A percentile compares a stretch with the other conserved stretches of the same genome.
These are phyloP conservation scores for Macroglossus sobrinus DNA, from an alignment of 2,113 vertebrate species.

Conservation along the genomic window DNA sequence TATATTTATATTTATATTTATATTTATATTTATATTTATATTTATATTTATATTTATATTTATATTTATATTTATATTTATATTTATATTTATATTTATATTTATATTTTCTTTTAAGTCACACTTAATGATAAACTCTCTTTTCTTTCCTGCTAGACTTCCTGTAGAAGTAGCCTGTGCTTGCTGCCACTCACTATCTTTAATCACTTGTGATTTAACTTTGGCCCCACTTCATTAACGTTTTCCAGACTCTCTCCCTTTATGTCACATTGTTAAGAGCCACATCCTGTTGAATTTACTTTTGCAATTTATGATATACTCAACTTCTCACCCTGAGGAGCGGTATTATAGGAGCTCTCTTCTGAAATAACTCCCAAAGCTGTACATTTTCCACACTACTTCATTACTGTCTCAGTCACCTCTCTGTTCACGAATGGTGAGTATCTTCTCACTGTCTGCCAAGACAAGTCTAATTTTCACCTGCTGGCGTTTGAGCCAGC, in stretches of 20 bases:
- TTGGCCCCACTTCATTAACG: neutral
- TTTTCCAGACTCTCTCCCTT: neutral
- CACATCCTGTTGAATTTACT: neutral
- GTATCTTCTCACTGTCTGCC: neutral
- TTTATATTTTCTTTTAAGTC: slow-evolving; percentile 6
- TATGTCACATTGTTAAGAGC: neutral
- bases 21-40: neutral
- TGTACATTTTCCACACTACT: neutral
- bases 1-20: neutral
- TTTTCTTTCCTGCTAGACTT: neutral
- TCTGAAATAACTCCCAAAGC: neutral
- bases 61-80: neutral
- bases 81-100: neutral
- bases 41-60: neutral
- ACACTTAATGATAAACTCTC: neutral
- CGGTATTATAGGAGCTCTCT: neutral
- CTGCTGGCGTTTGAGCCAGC: neutral
- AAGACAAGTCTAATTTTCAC: neutral
- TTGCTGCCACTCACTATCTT: neutral
- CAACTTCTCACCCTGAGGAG: neutral
- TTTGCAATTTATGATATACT: neutral
- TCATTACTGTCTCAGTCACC: neutral
- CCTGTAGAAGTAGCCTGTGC: neutral
- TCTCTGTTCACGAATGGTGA: neutral
- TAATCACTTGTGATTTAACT: neutral